phyloP scores from a whole-genome alignment of 2,888 invertebrate species.

The Eupithecia exiguata region DNA sequence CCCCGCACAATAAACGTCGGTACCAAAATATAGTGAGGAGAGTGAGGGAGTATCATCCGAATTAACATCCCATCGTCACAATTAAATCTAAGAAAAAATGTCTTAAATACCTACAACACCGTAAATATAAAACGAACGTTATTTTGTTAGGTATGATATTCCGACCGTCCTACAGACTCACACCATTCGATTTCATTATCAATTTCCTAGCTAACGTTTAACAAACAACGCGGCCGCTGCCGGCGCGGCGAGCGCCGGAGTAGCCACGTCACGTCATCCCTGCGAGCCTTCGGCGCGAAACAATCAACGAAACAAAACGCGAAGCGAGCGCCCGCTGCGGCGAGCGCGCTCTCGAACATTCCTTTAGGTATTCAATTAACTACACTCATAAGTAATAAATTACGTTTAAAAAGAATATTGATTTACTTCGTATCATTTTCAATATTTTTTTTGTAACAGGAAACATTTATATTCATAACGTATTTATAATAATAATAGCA shows the following conservation, averaged over 20 bases:
- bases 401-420: constrained; percentile 83
- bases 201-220: constrained; percentile 84
- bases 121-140: constrained; percentile 84
- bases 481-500: constrained; percentile 85
- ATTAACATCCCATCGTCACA: constrained; percentile 82
- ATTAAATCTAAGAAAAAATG: constrained; percentile 84
- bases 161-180: constrained; percentile 82
- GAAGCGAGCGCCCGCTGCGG: constrained; percentile 60
- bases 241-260: constrained; percentile 60
- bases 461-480: constrained; percentile 85
- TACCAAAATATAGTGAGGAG: constrained; percentile 84
- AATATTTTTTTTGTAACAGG: constrained; percentile 84
- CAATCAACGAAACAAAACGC: constrained; percentile 66
- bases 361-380: constrained; percentile 81
- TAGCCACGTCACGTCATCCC: constrained; percentile 53
- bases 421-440: constrained; percentile 84
- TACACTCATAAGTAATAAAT: constrained; percentile 84
- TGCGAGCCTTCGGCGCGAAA: constrained; percentile 63
- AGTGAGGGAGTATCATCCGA: constrained; percentile 78
- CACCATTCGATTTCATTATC: constrained; percentile 83
- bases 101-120: constrained; percentile 84
- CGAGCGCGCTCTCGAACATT: constrained; percentile 77
- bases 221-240: constrained; percentile 77
- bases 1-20: constrained; percentile 80
- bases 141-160: constrained; percentile 84